Percentiles rank a stretch among this genome's conserved stretches.
Evolutionary conservation across 2,797 vertebrate species (phyloP).

Genomic region (Pseudocheirus occidentalis): DNA sequence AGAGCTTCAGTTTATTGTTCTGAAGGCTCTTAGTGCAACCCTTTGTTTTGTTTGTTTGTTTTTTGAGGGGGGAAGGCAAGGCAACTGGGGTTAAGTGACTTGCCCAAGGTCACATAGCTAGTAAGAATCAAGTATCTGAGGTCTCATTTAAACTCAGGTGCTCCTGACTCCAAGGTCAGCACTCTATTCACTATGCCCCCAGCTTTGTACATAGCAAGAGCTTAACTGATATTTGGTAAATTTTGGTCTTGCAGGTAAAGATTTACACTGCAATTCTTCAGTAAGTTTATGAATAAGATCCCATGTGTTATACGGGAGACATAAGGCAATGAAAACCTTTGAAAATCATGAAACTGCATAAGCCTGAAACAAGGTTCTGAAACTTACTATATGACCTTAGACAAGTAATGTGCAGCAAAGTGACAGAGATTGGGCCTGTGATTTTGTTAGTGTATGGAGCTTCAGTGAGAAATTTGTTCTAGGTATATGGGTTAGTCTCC

Average conservation of each 20-base stretch:
- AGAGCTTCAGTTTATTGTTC: not conserved
- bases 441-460: not conserved
- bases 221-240: not conserved
- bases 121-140: no score
- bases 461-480: not conserved
- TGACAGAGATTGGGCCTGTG: not conserved
- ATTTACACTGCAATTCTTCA: not conserved
- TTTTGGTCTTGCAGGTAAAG: not conserved
- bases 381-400: not conserved
- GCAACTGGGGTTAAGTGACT: no score
- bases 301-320: not conserved
- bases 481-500: not conserved
- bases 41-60: not conserved
- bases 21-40: not conserved
- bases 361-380: not conserved
- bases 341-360: not conserved
- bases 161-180: no score
- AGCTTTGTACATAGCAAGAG: not conserved
- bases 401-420: not conserved
- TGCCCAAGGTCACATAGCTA: no score
- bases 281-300: not conserved
- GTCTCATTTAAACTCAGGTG: no score
- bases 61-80: no score
- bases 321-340: not conserved
- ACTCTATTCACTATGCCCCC: no score